These are phyloP conservation scores for Heliconius nattereri DNA, from an alignment of 1,140 invertebrate genomes.

Conservation along the genomic window DNA sequence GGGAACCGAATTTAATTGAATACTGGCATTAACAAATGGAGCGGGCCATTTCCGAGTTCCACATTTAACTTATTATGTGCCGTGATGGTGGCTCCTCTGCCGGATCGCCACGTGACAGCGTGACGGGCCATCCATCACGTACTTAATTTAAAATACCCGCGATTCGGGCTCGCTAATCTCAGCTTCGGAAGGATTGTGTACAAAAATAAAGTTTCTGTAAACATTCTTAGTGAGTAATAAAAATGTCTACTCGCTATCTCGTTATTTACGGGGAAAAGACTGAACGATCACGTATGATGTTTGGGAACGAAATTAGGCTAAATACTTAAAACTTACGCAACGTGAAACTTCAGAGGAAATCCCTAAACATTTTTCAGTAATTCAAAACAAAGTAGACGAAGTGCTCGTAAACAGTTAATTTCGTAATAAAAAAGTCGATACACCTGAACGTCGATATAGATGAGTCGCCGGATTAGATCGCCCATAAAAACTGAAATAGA, in stretches of 20 bases:
- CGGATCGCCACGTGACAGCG: constrained; percentile 69
- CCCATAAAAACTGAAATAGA: constrained; percentile 71
- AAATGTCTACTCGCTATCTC: constrained; percentile 53
- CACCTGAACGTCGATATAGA: constrained; percentile 71
- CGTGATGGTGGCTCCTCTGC: constrained; percentile 62
- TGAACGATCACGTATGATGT: constrained; percentile 35
- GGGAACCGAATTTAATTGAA: constrained; percentile 78
- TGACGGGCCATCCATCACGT: constrained; percentile 76
- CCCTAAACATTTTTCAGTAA: constrained; percentile 62
- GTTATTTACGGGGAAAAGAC: constrained; percentile 47
- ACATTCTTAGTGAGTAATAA: constrained; percentile 60
- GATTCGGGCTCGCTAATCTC: constrained; percentile 75
- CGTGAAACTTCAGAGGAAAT: constrained; percentile 65
- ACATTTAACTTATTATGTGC: constrained; percentile 77
- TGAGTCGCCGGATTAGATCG: constrained; percentile 64
- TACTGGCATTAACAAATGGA: constrained; percentile 78
- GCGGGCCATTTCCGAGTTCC: constrained; percentile 73
- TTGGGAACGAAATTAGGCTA: constrained; percentile 50
- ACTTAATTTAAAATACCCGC: constrained; percentile 78
- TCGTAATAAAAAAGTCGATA: constrained; percentile 73
- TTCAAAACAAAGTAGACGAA: constrained; percentile 72
- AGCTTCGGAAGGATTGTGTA: constrained; percentile 53
- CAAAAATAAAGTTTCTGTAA: constrained; percentile 61
- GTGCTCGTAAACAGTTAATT: constrained; percentile 77
- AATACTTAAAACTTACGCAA: constrained; percentile 58